phyloP scores from a whole-genome alignment of 2,888 invertebrate species.

The Caenorhabditis sinica region DNA sequence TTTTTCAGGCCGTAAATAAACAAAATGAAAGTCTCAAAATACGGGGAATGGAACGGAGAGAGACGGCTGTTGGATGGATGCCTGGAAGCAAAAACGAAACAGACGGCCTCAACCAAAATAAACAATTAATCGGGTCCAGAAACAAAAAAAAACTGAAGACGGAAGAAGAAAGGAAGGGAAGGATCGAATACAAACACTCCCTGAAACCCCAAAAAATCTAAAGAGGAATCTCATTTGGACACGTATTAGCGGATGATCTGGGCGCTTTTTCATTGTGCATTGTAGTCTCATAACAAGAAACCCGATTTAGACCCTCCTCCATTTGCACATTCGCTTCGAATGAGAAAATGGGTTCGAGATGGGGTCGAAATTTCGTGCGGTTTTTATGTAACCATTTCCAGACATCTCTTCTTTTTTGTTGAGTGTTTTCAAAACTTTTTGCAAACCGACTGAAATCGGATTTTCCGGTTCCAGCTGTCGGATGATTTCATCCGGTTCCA shows the following conservation, averaged over 20 bases:
- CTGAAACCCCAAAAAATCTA: slow-evolving; percentile 19
- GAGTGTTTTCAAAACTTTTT: neutral
- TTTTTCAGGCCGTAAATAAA: slow-evolving; percentile 14
- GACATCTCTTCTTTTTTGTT: neutral
- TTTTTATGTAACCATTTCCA: no score
- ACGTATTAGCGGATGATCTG: slow-evolving; percentile 12
- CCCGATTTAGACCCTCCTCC: neutral
- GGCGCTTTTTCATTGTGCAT: slow-evolving; percentile 13
- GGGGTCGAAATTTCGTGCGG: no score
- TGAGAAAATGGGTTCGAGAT: neutral
- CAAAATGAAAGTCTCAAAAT: slow-evolving; percentile 19
- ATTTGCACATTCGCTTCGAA: neutral
- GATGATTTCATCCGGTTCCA: slow-evolving; percentile 19
- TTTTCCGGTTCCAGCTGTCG: slow-evolving; percentile 15
- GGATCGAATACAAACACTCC: slow-evolving; percentile 7
- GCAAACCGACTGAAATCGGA: neutral
- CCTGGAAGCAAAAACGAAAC: neutral
- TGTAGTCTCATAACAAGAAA: neutral
- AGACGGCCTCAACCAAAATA: slow-evolving; percentile 12
- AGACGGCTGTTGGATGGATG: no score
- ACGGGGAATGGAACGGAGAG: neutral
- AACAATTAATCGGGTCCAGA: slow-evolving; percentile 45
- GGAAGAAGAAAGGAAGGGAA: neutral
- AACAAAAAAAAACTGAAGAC: neutral
- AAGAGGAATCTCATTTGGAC: slow-evolving; percentile 14